Conservation (phyloP, 2,797 vertebrate species). For the Trichosurus vulpecula region DNA sequence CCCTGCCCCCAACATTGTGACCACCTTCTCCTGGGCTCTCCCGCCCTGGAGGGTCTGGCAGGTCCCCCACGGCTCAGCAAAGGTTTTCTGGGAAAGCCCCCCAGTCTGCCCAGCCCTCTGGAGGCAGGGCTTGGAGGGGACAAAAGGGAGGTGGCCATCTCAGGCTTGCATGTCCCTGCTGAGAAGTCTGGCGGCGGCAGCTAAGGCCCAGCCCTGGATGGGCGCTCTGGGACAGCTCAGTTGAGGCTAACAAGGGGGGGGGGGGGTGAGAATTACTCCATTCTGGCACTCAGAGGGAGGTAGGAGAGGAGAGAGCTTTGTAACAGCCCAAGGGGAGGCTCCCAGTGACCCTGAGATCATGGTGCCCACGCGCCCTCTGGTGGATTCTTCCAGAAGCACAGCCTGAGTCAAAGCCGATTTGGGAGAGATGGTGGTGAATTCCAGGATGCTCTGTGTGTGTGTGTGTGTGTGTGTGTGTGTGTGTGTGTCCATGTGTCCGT, state of each 20-base stretch:
- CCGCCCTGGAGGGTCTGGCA: neutral
- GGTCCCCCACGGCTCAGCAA: neutral
- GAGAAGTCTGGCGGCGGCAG: neutral
- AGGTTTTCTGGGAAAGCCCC: neutral
- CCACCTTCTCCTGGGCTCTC: neutral
- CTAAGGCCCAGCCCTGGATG: neutral
- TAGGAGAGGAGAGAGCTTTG: neutral
- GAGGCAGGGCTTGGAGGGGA: neutral
- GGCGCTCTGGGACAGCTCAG: neutral
- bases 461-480: too few relatives aligned
- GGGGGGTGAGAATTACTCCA: neutral
- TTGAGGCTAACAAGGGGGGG: neutral
- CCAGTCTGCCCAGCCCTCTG: neutral
- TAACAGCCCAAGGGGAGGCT: neutral
- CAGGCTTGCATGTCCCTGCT: neutral
- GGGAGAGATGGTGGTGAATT: neutral
- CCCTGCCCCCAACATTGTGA: neutral
- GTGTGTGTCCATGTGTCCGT: too few relatives aligned
- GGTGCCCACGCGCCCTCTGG: neutral
- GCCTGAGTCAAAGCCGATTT: neutral
- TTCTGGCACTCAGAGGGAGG: neutral
- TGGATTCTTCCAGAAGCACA: neutral
- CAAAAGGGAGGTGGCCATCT: neutral
- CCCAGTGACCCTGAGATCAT: too few relatives aligned
- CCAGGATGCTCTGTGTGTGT: neutral